A percentile compares a stretch with the other conserved stretches of the same genome.
Evolutionary conservation across 1,140 invertebrate species (phyloP).

Genomic region (Monomorium pharaonis): DNA sequence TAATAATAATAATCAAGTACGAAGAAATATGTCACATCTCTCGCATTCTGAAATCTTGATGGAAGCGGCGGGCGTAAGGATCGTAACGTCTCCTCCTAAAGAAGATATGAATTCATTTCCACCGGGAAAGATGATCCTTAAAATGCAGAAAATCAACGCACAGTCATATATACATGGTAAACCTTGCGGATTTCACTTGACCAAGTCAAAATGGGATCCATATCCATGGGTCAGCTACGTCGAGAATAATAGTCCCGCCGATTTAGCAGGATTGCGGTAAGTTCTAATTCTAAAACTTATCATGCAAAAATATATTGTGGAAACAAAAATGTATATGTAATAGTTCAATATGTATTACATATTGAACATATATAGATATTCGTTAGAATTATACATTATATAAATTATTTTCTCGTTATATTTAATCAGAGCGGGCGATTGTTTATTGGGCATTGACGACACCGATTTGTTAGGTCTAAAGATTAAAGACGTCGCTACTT

Average conservation of each 20-base stretch:
- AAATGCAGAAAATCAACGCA: slow-evolving; percentile 34
- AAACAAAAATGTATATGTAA: background rate
- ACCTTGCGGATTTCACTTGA: slow-evolving; percentile 88
- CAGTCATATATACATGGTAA: slow-evolving; percentile 60
- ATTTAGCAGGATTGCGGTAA: slow-evolving; percentile 80
- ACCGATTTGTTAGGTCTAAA: slow-evolving; percentile 87
- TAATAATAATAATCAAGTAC: background rate
- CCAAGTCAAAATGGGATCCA: slow-evolving; percentile 89
- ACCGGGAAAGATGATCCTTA: slow-evolving; percentile 51
- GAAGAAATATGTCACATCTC: slow-evolving; percentile 23
- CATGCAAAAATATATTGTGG: background rate
- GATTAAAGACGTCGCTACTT: slow-evolving; percentile 86
- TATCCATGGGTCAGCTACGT: slow-evolving; percentile 88
- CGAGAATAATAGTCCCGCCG: slow-evolving; percentile 78
- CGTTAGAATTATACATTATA: background rate
- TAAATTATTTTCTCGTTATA: background rate
- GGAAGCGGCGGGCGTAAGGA: slow-evolving; percentile 66
- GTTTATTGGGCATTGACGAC: slow-evolving; percentile 88
- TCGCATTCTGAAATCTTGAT: slow-evolving; percentile 41
- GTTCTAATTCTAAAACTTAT: background rate
- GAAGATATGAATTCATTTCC: background rate
- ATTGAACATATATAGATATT: background rate
- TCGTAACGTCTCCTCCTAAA: slow-evolving; percentile 53
- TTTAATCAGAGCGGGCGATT: slow-evolving; percentile 86
- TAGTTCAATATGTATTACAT: background rate